A percentile compares a stretch with the other conserved stretches of the same genome.
phyloP scores from a whole-genome alignment of 2,888 invertebrate genomes.

The Odontocolon sp. region DNA sequence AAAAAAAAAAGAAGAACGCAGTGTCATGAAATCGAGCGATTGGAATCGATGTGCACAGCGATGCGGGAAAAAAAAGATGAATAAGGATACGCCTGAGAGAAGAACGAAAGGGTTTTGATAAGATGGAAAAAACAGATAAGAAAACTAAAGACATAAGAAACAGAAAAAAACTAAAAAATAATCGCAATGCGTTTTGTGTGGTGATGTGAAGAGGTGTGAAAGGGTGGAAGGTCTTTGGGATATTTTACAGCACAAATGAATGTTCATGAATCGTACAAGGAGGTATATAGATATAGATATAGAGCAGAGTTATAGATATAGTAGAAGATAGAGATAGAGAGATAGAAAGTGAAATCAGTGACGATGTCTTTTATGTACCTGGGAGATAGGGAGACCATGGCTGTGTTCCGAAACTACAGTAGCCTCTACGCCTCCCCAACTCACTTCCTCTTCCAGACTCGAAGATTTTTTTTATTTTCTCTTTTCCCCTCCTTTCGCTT shows the following conservation, averaged over 20 bases:
- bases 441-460: constrained; percentile 68
- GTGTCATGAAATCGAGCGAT: constrained; percentile 14
- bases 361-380: constrained; percentile 82
- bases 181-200: constrained; percentile 49
- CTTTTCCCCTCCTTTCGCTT: background rate
- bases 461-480: background rate
- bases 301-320: constrained; percentile 61
- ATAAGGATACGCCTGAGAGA: constrained; percentile 23
- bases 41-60: constrained; percentile 60
- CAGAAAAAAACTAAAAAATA: constrained; percentile 22
- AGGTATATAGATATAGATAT: constrained; percentile 33
- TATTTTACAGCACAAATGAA: constrained; percentile 52
- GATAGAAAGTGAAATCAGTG: constrained; percentile 70
- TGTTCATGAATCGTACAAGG: constrained; percentile 38
- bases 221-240: constrained; percentile 13
- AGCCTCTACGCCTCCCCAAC: constrained; percentile 73
- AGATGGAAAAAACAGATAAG: constrained; percentile 29
- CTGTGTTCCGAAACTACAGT: constrained; percentile 85
- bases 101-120: constrained; percentile 37
- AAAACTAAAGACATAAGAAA: constrained; percentile 34
- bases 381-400: constrained; percentile 86
- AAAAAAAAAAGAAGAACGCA: background rate
- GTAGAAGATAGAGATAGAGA: constrained; percentile 58
- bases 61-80: constrained; percentile 47
- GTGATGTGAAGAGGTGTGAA: constrained; percentile 35